Evolutionary conservation across 2,888 invertebrate genomes (phyloP).

Genomic region (Tenthredo scrophulariae): DNA sequence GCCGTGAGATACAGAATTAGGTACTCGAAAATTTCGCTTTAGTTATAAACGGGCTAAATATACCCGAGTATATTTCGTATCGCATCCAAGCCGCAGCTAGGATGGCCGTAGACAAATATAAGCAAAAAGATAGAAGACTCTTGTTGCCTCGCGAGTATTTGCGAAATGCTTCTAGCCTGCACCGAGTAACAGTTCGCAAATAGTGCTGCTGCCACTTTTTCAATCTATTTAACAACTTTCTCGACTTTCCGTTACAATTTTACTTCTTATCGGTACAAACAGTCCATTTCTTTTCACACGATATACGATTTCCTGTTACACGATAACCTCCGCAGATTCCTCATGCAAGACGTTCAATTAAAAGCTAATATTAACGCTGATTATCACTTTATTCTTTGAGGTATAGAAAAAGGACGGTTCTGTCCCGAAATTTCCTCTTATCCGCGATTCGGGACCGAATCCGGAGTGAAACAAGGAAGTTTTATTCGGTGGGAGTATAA

Average conservation of each 20-base stretch:
- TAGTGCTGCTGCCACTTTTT: background rate
- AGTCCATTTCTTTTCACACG: background rate
- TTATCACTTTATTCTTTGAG: background rate
- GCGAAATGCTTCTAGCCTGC: background rate
- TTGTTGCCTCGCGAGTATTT: constrained; percentile 5
- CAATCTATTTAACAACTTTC: background rate
- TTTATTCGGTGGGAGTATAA: background rate
- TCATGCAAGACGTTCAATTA: background rate
- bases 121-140: background rate
- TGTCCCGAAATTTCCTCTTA: no score
- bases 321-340: background rate
- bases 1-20: background rate
- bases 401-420: no score
- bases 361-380: background rate
- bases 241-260: background rate
- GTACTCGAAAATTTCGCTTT: background rate
- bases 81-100: background rate
- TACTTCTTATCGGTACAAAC: background rate
- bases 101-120: background rate
- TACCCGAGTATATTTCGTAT: background rate
- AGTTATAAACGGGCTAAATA: background rate
- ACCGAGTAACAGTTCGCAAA: background rate
- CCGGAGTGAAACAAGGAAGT: background rate
- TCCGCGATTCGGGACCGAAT: no score
- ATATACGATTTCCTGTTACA: background rate